Evolutionary conservation across 2,113 vertebrate species (phyloP), one percentile per base, ranked within the genome.

Genomic region (Ochotona princeps): DNA sequence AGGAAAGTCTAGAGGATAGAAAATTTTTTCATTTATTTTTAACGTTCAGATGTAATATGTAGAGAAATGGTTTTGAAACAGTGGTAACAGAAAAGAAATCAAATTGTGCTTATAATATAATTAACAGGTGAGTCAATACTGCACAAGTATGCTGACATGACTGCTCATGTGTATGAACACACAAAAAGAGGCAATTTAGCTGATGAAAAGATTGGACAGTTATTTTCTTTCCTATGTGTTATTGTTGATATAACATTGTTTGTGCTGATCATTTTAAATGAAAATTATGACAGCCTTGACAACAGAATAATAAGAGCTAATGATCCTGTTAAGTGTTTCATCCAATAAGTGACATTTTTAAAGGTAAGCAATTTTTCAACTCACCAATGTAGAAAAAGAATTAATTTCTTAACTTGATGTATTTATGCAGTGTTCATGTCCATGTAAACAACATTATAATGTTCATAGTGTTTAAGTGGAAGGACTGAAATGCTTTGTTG

Each of bases 221-320:
- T 57, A 54, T 82, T 83, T 92, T 93, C 10, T 51, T 90, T 78
- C 80, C 66, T 17, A 30, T 44, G 75, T 35, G 32, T 54, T 70
- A 79, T 28, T 83, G 72, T 49, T 83, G 49, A 17, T 32, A 85
- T 54, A 65, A 89, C 54, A 89, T 5, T 88, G 35, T 54, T 84
- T 91, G 32, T 60, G 20, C 30, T 67, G 54, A 81, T 67, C 51
- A 85, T 69, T 80, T 76, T 65, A 85, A 91, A 79, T 85, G 32
- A 93, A 92, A 91, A 85, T 65, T 70, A 63, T 89, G 78, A 94
- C n/a, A 85, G 61, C 4, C 5, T 47, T 63, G 85, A 80, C 74
- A 82, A 91, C 75, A 69, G 60, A 83, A 80, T 80, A 69, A 35
- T 75, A 81, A 88, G 60, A 91, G 81, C 49, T 94, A 82, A 91